These are phyloP conservation scores for Uropetala carovei DNA, from an alignment of 2,888 invertebrate genomes.

Conservation along the genomic window DNA sequence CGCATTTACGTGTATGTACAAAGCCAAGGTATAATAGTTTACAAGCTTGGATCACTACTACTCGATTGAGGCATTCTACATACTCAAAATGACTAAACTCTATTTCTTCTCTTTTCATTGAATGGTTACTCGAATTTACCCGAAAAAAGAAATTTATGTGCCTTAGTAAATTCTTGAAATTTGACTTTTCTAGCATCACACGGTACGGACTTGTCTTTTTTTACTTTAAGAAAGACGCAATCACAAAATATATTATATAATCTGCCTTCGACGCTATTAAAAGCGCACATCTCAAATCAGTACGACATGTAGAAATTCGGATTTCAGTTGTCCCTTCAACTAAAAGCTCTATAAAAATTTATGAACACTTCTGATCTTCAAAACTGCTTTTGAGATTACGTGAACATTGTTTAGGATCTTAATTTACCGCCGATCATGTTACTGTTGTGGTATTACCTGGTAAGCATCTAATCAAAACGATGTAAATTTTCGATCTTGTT, in stretches of 20 bases:
- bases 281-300: neutral
- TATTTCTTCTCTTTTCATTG: neutral
- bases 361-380: neutral
- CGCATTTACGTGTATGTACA: neutral
- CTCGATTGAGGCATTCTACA: neutral
- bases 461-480: neutral
- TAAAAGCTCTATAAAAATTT: constrained; percentile 4
- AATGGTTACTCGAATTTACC: neutral
- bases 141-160: constrained; percentile 11
- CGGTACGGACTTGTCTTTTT: neutral
- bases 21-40: neutral
- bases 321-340: neutral
- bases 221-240: constrained; percentile 1
- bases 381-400: neutral
- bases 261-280: neutral
- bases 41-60: neutral
- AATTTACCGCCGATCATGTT: neutral
- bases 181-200: neutral
- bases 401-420: neutral
- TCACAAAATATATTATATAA: constrained; percentile 13
- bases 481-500: neutral
- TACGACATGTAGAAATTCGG: neutral
- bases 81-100: neutral
- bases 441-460: neutral
- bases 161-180: neutral